Conservation (phyloP, 37 sponge, comb jelly and placozoan species). For the Halisarca cf. caerulea region DNA sequence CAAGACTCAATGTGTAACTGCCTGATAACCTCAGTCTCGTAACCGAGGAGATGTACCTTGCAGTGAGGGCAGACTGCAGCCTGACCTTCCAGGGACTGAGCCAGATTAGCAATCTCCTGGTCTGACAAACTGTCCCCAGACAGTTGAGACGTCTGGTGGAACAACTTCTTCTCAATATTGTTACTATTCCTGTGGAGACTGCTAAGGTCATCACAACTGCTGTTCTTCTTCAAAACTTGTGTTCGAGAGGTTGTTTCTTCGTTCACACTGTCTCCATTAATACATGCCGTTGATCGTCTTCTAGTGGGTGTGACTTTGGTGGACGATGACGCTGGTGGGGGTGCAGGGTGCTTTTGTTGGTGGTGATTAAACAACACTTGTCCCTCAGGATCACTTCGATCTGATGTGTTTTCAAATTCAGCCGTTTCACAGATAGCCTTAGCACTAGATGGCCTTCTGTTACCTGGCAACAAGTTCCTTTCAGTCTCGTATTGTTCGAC, state of each 20-base stretch:
- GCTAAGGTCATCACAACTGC: background rate
- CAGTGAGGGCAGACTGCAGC: background rate
- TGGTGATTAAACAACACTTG: background rate
- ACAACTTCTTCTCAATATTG: background rate
- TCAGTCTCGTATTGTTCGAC: background rate
- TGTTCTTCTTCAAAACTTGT: background rate
- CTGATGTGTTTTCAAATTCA: background rate
- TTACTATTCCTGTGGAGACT: background rate
- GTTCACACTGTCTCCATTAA: background rate
- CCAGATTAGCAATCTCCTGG: background rate
- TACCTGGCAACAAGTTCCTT: background rate
- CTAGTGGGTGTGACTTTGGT: background rate
- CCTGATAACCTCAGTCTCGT: background rate
- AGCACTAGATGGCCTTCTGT: background rate
- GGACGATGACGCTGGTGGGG: background rate
- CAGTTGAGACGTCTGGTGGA: background rate
- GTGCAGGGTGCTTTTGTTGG: no score
- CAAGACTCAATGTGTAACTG: background rate
- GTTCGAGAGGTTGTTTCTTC: background rate
- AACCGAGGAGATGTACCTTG: background rate
- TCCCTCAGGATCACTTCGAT: background rate
- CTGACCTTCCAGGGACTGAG: background rate
- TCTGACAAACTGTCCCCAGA: background rate
- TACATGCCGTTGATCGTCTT: background rate
- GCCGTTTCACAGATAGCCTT: background rate